Evolutionary conservation across 2,888 invertebrate genomes (phyloP).

Genomic region (Heliconius sara): DNA sequence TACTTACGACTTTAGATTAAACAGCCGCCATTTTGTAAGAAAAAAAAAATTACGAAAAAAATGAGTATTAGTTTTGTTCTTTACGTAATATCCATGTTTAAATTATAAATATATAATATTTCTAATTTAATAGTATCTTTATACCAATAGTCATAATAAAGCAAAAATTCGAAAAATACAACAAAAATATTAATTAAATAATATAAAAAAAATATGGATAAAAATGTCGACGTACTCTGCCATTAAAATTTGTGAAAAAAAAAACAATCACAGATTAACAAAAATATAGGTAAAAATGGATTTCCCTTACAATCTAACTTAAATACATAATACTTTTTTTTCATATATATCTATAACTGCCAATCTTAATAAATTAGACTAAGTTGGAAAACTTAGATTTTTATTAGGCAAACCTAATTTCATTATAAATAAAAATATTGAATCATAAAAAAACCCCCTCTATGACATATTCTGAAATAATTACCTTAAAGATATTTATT

Average conservation of each 20-base stretch:
- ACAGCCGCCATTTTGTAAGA: conserved; percentile 12
- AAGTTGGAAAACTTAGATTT: neutral
- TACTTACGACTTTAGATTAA: neutral
- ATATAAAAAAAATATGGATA: neutral
- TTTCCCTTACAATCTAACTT: conserved; percentile 25
- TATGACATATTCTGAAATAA: too few species aligned
- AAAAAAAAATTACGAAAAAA: neutral
- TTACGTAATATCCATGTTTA: neutral
- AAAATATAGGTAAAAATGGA: conserved; percentile 23
- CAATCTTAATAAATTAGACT: conserved; percentile 43
- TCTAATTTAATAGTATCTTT: neutral
- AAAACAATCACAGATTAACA: conserved; percentile 33
- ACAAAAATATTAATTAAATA: neutral
- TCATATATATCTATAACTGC: conserved; percentile 32
- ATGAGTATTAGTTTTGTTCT: conserved; percentile 26
- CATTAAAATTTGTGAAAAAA: conserved; percentile 10
- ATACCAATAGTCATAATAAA: neutral
- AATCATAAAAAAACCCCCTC: neutral
- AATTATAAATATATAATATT: conserved; percentile 4
- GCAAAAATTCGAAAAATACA: neutral
- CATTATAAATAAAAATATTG: conserved; percentile 26
- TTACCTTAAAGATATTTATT: neutral
- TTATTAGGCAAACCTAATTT: neutral
- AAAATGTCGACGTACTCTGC: conserved; percentile 7
- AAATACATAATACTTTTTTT: conserved; percentile 31